phyloP scores from a whole-genome alignment of 2,113 vertebrate species.

The Thamnaconus septentrionalis region DNA sequence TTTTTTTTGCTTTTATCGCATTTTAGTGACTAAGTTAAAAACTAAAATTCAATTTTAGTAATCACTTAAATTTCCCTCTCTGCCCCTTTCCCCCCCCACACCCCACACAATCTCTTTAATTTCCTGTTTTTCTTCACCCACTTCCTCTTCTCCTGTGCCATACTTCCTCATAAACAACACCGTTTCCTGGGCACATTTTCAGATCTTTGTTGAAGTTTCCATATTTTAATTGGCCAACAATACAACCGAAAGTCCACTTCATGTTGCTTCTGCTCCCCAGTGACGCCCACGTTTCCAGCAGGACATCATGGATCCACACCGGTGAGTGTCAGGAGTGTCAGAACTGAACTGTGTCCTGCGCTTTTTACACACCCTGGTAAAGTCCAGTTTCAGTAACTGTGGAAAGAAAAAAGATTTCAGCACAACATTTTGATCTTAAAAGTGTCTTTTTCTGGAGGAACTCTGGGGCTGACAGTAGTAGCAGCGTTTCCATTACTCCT shows the following conservation, averaged over 20 bases:
- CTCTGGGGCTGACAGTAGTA: too few relatives aligned
- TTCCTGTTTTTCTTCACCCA: slow-evolving; percentile 48
- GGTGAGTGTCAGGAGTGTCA: slow-evolving; percentile 18
- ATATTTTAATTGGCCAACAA: slow-evolving; percentile 5
- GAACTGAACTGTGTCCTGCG: slow-evolving; percentile 5
- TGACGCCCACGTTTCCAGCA: slow-evolving; percentile 38
- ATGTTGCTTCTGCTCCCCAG: slow-evolving; percentile 4
- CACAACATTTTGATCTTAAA: too few relatives aligned
- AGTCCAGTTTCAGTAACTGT: too few relatives aligned
- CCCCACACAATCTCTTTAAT: slow-evolving; percentile 12
- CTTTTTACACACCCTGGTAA: too few relatives aligned
- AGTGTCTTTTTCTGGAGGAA: too few relatives aligned
- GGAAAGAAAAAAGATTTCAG: too few relatives aligned
- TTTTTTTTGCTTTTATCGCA: neutral
- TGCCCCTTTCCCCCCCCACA: slow-evolving; percentile 15
- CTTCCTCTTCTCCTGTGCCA: slow-evolving; percentile 34
- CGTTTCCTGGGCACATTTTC: slow-evolving; percentile 29
- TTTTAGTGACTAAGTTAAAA: neutral
- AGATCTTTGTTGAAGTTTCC: slow-evolving; percentile 34
- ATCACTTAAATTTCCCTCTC: slow-evolving; percentile 1
- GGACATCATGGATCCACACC: neutral
- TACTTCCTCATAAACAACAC: slow-evolving; percentile 48
- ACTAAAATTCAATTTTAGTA: neutral
- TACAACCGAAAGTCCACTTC: slow-evolving; percentile 16
- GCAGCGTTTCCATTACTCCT: too few relatives aligned